phyloP scores from a whole-genome alignment of 2,797 vertebrate species.

The Smutsia gigantea region DNA sequence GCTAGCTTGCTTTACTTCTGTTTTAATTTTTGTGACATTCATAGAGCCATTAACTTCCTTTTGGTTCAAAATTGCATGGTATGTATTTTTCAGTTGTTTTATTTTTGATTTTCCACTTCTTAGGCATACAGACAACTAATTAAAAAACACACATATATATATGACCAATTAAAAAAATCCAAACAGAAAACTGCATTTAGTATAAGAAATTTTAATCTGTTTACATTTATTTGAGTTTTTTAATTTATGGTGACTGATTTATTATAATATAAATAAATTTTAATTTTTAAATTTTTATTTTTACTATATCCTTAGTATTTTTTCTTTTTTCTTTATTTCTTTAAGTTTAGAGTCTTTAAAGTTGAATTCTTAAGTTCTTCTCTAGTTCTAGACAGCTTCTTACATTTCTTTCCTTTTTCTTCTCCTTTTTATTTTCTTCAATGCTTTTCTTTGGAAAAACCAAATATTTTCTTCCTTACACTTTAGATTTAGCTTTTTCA shows the following conservation, averaged over 20 bases:
- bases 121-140: background rate
- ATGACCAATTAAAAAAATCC: background rate
- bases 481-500: background rate
- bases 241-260: background rate
- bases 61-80: background rate
- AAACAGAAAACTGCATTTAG: background rate
- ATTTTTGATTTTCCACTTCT: background rate
- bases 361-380: background rate
- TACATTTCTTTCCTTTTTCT: background rate
- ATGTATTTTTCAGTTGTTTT: background rate
- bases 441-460: background rate
- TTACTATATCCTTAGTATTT: background rate
- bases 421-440: background rate
- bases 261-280: background rate
- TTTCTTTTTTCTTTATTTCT: background rate
- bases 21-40: background rate
- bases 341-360: background rate
- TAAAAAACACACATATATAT: background rate
- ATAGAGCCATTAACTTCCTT: background rate
- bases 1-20: background rate
- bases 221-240: background rate
- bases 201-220: background rate
- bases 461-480: background rate
- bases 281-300: background rate
- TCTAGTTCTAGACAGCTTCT: background rate